phyloP scores from a whole-genome alignment of 2,888 invertebrate species.

The Limenitis camilla region DNA sequence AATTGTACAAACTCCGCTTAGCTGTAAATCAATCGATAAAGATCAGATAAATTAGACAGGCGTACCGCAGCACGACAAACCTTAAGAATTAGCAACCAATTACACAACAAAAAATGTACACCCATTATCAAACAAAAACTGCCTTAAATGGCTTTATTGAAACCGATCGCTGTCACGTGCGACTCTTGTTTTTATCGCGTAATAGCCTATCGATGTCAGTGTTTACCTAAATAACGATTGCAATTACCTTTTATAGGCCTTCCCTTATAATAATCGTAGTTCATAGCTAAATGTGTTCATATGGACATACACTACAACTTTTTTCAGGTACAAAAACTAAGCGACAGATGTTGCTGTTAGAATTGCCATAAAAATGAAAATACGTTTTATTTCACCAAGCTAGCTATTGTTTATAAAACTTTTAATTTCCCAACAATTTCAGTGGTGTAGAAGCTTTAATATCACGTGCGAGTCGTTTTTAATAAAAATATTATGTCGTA shows the following conservation, averaged over 20 bases:
- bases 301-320: background rate
- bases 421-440: background rate
- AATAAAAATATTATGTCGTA: conserved; percentile 15
- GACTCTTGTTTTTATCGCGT: conserved; percentile 41
- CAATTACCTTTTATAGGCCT: conserved; percentile 8
- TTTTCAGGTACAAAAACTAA: background rate
- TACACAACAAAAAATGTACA: conserved; percentile 44
- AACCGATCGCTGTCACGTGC: conserved; percentile 41
- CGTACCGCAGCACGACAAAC: conserved; percentile 34
- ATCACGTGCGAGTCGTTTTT: conserved; percentile 21
- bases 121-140: conserved; percentile 39
- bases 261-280: background rate
- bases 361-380: background rate
- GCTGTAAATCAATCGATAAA: conserved; percentile 45
- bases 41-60: conserved; percentile 35
- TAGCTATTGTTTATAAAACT: background rate
- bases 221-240: conserved; percentile 28
- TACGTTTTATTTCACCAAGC: background rate
- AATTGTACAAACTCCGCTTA: conserved; percentile 31
- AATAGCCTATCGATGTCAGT: conserved; percentile 25
- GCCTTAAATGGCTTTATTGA: conserved; percentile 49
- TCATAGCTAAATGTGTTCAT: background rate
- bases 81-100: conserved; percentile 48
- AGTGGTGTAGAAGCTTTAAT: background rate
- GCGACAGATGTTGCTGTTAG: too few relatives aligned